Conservation (phyloP, 2,888 invertebrate species). For the Lucinisca nassula region DNA sequence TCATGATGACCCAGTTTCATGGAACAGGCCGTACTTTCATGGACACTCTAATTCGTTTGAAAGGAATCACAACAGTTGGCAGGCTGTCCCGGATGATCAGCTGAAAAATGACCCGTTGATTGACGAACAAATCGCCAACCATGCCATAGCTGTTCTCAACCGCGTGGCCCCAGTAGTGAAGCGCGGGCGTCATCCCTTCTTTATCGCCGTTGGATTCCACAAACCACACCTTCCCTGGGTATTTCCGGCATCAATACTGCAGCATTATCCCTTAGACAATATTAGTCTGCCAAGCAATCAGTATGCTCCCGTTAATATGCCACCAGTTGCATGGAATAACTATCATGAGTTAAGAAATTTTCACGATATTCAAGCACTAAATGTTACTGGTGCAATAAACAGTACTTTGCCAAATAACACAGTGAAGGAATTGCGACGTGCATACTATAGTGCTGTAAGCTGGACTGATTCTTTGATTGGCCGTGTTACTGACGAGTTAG, state of each 20-base stretch:
- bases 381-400: conserved; percentile 72
- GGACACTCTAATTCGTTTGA: conserved; percentile 35
- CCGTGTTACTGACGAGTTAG: conserved; percentile 55
- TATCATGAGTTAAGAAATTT: conserved; percentile 72
- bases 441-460: conserved; percentile 72
- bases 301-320: conserved; percentile 74
- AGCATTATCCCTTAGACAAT: conserved; percentile 88
- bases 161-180: conserved; percentile 56
- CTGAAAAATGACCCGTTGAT: conserved; percentile 91
- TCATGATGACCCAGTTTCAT: conserved; percentile 75
- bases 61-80: conserved; percentile 64
- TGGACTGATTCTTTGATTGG: conserved; percentile 74
- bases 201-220: conserved; percentile 95
- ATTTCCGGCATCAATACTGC: conserved; percentile 92
- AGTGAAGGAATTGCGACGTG: conserved; percentile 65
- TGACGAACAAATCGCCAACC: conserved; percentile 92
- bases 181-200: conserved; percentile 90
- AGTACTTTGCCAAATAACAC: conserved; percentile 73
- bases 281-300: conserved; percentile 72
- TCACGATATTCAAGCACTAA: conserved; percentile 63
- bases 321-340: conserved; percentile 74
- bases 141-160: conserved; percentile 91
- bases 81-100: conserved; percentile 63
- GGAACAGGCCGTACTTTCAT: conserved; percentile 72
- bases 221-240: conserved; percentile 97